phyloP scores from a whole-genome alignment of 2,113 vertebrate species.

The Neogale vison region DNA sequence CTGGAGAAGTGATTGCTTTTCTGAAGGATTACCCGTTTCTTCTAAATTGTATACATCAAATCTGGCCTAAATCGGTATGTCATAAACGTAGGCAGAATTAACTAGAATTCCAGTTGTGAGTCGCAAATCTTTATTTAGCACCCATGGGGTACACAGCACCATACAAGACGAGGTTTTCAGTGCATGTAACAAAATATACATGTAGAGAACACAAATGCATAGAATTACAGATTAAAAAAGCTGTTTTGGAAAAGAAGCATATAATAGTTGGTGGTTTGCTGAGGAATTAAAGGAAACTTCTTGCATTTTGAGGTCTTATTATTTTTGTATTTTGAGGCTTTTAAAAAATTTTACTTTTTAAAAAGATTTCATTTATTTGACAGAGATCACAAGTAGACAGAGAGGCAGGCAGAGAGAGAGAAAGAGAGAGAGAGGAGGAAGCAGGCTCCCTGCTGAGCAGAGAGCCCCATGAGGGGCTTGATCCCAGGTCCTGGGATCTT shows the following conservation, averaged over 20 bases:
- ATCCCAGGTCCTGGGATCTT: no score
- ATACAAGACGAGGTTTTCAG: constrained; percentile 27
- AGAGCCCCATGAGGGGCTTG: no score
- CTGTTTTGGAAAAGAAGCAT: neutral
- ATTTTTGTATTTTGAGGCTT: no score
- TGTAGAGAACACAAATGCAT: neutral
- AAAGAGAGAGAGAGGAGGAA: no score
- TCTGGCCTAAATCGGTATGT: neutral
- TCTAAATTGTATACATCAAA: neutral
- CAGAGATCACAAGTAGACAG: no score
- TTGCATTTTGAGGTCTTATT: no score
- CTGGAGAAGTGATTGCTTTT: neutral
- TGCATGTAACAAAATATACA: constrained; percentile 2
- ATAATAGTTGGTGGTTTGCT: neutral
- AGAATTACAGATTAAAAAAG: neutral
- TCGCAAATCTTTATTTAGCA: constrained; percentile 64
- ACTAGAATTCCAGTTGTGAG: neutral
- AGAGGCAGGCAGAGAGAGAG: no score
- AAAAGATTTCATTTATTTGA: no score
- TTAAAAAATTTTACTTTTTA: no score
- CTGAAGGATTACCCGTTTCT: neutral
- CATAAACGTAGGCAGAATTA: neutral
- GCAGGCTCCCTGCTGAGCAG: no score
- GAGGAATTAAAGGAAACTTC: neutral
- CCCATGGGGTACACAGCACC: constrained; percentile 57